Percentiles rank a stretch among this genome's conserved stretches.
Evolutionary conservation across 2,113 vertebrate species (phyloP).

Genomic region (Microtus montanus): DNA sequence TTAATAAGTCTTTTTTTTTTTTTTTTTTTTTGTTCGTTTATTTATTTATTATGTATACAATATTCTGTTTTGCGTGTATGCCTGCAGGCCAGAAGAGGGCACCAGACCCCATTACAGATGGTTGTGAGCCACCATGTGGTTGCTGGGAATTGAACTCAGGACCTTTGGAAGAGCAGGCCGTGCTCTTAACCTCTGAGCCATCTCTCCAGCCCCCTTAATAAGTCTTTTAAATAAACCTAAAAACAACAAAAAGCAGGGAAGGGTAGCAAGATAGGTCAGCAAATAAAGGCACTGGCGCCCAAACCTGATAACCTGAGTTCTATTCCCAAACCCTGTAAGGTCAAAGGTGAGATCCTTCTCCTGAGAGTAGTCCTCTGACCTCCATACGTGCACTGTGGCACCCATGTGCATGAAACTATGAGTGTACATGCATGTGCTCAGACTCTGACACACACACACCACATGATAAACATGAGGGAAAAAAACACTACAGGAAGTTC

Average conservation of each 20-base stretch:
- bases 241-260: background rate
- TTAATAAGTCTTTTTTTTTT: background rate
- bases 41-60: too few species aligned
- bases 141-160: too few species aligned
- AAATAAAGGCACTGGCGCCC: background rate
- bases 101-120: too few species aligned
- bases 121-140: too few species aligned
- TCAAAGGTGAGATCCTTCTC: background rate
- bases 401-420: background rate
- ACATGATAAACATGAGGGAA: background rate
- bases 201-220: background rate
- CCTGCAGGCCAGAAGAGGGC: too few species aligned
- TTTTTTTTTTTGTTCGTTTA: too few species aligned
- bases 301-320: background rate
- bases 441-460: background rate
- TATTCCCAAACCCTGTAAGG: background rate
- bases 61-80: too few species aligned
- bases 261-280: background rate
- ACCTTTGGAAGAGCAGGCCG: too few species aligned
- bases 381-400: background rate
- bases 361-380: background rate
- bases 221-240: background rate
- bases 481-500: background rate
- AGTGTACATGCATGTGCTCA: background rate
- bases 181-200: too few species aligned